These are phyloP conservation scores for Ostrea denselamellosa DNA, from an alignment of 1,140 invertebrate genomes.

Conservation along the genomic window DNA sequence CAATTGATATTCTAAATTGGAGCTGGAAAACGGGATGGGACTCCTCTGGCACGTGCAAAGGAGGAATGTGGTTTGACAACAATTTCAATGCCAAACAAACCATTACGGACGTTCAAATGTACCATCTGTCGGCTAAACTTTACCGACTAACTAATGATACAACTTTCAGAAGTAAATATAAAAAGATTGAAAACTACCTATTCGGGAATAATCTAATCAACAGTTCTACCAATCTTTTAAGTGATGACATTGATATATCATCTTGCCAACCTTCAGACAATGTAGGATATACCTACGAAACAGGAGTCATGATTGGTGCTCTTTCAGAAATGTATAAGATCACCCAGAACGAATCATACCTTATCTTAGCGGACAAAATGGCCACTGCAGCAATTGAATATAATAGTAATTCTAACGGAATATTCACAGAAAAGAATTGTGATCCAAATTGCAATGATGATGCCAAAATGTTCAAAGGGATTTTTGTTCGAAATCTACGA, in stretches of 20 bases:
- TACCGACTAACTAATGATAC: slow-evolving; percentile 57
- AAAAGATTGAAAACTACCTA: slow-evolving; percentile 55
- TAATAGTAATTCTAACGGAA: slow-evolving; percentile 52
- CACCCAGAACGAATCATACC: slow-evolving; percentile 38
- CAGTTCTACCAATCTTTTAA: slow-evolving; percentile 54
- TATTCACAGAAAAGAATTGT: slow-evolving; percentile 60
- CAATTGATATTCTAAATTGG: slow-evolving; percentile 61
- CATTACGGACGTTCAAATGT: slow-evolving; percentile 61
- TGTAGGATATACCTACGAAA: slow-evolving; percentile 60
- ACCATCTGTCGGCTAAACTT: slow-evolving; percentile 55
- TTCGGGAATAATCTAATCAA: slow-evolving; percentile 59
- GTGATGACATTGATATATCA: slow-evolving; percentile 46
- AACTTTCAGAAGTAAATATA: slow-evolving; percentile 44
- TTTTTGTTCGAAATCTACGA: slow-evolving; percentile 61
- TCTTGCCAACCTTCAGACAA: slow-evolving; percentile 44
- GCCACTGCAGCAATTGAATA: slow-evolving; percentile 53
- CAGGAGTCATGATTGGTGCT: slow-evolving; percentile 58
- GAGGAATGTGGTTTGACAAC: slow-evolving; percentile 65
- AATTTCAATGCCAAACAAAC: slow-evolving; percentile 56
- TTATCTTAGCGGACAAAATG: slow-evolving; percentile 56
- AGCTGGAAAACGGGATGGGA: slow-evolving; percentile 66
- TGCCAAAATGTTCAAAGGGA: slow-evolving; percentile 62
- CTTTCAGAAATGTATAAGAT: slow-evolving; percentile 63
- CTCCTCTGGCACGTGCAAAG: slow-evolving; percentile 47
- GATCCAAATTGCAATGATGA: slow-evolving; percentile 63